A percentile compares a stretch with the other conserved stretches of the same genome.
These are phyloP conservation scores for Acrocephalus kingi DNA, from an alignment of 2,113 vertebrate genomes.

Conservation along the genomic window DNA sequence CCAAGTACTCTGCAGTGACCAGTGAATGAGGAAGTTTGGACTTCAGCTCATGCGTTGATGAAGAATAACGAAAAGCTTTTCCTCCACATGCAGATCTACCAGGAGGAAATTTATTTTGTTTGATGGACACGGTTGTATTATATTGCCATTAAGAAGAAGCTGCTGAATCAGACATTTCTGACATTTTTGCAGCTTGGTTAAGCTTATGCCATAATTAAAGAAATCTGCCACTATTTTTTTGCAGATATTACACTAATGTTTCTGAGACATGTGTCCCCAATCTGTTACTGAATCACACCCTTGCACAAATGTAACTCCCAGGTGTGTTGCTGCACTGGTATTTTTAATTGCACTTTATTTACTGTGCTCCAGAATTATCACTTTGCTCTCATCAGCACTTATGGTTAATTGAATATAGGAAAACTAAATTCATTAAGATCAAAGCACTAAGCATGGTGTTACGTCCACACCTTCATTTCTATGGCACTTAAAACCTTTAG, in stretches of 20 bases:
- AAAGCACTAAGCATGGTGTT: background rate
- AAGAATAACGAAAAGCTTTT: background rate
- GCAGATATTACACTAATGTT: background rate
- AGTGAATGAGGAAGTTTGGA: background rate
- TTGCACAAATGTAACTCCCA: constrained; percentile 14
- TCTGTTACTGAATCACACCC: constrained; percentile 4
- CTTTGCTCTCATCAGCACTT: constrained; percentile 56
- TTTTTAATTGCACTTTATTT: constrained; percentile 61
- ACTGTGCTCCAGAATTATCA: constrained; percentile 10
- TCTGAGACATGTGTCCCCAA: background rate
- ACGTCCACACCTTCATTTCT: background rate
- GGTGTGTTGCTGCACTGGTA: background rate
- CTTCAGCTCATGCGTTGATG: background rate
- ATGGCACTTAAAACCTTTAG: background rate
- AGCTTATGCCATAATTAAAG: background rate
- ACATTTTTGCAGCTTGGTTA: background rate
- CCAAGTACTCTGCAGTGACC: background rate
- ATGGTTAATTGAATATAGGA: background rate
- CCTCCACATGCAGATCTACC: background rate
- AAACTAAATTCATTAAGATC: background rate
- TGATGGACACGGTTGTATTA: background rate
- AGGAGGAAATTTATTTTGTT: background rate
- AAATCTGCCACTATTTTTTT: constrained; percentile 28
- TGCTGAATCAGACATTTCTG: background rate
- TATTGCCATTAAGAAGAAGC: background rate